Evolutionary conservation across 2,113 vertebrate species (phyloP).

Genomic region (Trachemys scripta): DNA sequence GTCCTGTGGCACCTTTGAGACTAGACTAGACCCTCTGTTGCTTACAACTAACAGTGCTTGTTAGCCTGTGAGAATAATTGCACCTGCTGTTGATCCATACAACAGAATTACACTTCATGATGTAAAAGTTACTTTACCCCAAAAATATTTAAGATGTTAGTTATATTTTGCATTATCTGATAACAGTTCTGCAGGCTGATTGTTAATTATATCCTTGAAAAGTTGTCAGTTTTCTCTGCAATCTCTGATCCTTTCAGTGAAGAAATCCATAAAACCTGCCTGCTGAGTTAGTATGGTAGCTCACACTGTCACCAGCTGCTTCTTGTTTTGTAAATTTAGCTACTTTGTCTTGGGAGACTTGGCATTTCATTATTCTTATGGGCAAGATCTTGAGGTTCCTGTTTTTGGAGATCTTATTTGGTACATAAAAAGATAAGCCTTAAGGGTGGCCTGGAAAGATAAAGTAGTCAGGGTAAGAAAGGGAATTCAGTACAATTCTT

Average conservation of each 20-base stretch:
- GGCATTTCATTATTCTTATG: not conserved
- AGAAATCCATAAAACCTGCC: not conserved
- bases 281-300: not conserved
- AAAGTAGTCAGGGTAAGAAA: not conserved
- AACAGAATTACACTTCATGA: not conserved
- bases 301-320: not conserved
- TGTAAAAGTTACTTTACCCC: not conserved
- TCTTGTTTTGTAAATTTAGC: slow-evolving; percentile 5
- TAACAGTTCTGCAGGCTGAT: not conserved
- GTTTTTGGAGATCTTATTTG: not conserved
- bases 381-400: not conserved
- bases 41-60: not conserved
- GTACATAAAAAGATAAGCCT: not conserved
- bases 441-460: not conserved
- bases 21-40: too few relatives aligned
- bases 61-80: slow-evolving; percentile 5
- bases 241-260: not conserved
- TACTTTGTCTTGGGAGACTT: not conserved
- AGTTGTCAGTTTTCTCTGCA: not conserved
- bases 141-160: not conserved
- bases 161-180: not conserved
- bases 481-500: not conserved
- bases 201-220: not conserved
- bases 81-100: slow-evolving; percentile 54
- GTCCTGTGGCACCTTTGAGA: too few relatives aligned